Conservation (phyloP, 2,113 vertebrate genomes). For the human (Homo sapiens) region GRCh38 chr19:1364001-1364500, state of each 20-base stretch:
- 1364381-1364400: no score
- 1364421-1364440: not conserved
- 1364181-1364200: not conserved
- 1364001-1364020: not conserved
- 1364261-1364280: fast-evolving
- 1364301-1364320: not conserved
- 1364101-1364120: fast-evolving
- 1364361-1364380: not conserved
- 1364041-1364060: not conserved
- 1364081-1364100: fast-evolving
- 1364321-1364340: fast-evolving
- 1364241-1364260: not conserved
- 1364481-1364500: not conserved
- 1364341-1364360: not conserved
- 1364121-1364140: not conserved
- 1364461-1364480: not conserved
- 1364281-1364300: fast-evolving
- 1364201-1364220: fast-evolving
- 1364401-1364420: not conserved
- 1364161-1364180: not conserved
- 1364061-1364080: not conserved
- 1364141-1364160: not conserved
- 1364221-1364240: fast-evolving
- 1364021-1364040: not conserved
- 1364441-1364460: not conserved